Evolutionary conservation across 2,113 vertebrate species (phyloP).

Genomic region (Hipposideros armiger): DNA sequence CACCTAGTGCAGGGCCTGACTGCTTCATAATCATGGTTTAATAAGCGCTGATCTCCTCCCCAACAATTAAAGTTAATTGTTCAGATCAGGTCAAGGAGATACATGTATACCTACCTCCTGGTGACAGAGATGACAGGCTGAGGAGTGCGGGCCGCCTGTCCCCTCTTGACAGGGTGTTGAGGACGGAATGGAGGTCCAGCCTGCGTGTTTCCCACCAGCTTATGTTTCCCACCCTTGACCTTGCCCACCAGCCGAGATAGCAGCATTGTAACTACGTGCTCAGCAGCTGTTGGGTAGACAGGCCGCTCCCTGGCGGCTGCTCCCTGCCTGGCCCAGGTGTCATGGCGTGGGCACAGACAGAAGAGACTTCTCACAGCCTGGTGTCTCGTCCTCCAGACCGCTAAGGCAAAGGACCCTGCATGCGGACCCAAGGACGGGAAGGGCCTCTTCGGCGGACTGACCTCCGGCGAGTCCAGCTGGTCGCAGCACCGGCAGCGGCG

Average conservation of each 20-base stretch:
- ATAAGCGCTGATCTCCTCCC: not conserved
- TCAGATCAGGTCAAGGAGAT: not conserved
- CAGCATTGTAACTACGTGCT: not conserved
- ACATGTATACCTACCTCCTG: not conserved
- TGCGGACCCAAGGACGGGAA: constrained; percentile 89
- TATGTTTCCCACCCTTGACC: not conserved
- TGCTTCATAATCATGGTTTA: fast-evolving
- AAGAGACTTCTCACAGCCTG: not conserved
- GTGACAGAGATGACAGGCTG: not conserved
- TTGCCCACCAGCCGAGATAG: not conserved
- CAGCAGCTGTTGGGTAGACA: not conserved
- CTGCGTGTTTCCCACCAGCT: not conserved
- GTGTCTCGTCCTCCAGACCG: constrained; percentile 85
- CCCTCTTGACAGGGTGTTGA: not conserved
- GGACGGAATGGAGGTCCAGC: not conserved
- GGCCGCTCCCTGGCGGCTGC: not conserved
- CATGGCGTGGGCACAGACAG: not conserved
- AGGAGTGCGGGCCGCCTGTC: not conserved
- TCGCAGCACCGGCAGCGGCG: constrained; percentile 91
- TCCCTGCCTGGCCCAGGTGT: not conserved
- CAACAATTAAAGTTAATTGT: not conserved
- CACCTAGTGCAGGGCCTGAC: not conserved
- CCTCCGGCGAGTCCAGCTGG: constrained; percentile 82
- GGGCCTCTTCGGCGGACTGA: constrained; percentile 81
- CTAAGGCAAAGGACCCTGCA: constrained; percentile 90